phyloP scores from a whole-genome alignment of 2,797 vertebrate genomes.

The Typhlichthys eigenmanni region DNA sequence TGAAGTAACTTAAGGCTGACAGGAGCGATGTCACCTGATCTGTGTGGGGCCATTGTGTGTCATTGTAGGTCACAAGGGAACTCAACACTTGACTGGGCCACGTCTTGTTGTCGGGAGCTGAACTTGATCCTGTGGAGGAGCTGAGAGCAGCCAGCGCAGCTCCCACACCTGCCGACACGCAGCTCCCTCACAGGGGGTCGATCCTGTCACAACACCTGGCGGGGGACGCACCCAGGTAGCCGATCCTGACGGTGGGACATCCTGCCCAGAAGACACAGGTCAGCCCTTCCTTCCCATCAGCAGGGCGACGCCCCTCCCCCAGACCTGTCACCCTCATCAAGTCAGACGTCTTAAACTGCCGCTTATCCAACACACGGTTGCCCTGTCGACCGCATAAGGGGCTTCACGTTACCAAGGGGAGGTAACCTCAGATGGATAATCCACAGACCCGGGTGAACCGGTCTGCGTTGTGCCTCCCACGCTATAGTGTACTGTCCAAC shows the following conservation, averaged over 20 bases:
- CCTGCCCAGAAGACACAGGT: no score
- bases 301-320: neutral
- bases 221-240: no score
- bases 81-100: slow-evolving; percentile 79
- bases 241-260: no score
- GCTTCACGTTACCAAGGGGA: slow-evolving; percentile 73
- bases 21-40: no score
- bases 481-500: slow-evolving; percentile 55
- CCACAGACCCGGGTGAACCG: slow-evolving; percentile 79
- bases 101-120: slow-evolving; percentile 75
- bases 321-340: slow-evolving; percentile 54
- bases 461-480: slow-evolving; percentile 63
- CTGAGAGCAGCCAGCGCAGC: no score
- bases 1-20: no score
- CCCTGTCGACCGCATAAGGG: slow-evolving; percentile 64
- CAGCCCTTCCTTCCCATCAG: no score
- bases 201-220: no score
- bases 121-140: slow-evolving; percentile 77
- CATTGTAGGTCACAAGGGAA: slow-evolving; percentile 79
- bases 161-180: no score
- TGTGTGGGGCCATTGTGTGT: slow-evolving; percentile 66
- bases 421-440: slow-evolving; percentile 84
- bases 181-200: no score
- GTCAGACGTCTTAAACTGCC: slow-evolving; percentile 68
- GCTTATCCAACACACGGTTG: slow-evolving; percentile 60